Evolutionary conservation across 2,888 invertebrate species (phyloP).

Genomic region (Apodemia hepburni): DNA sequence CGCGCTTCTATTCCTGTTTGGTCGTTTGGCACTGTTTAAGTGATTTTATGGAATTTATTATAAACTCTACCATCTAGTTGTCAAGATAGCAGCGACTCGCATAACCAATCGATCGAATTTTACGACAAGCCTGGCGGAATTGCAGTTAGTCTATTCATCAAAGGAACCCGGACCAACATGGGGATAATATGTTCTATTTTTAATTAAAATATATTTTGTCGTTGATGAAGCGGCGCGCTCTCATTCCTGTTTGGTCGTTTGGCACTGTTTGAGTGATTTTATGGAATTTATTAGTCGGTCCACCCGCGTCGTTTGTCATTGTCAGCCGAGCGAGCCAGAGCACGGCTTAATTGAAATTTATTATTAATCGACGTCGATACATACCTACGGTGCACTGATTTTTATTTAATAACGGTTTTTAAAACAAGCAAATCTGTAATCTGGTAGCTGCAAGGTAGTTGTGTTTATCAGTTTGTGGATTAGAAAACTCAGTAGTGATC

Average conservation of each 20-base stretch:
- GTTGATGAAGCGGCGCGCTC: not conserved
- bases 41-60: conserved; percentile 33
- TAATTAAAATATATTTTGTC: not conserved
- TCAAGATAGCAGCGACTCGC: too few relatives aligned
- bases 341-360: conserved; percentile 36
- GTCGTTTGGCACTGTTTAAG: conserved; percentile 16
- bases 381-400: conserved; percentile 13
- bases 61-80: too few relatives aligned
- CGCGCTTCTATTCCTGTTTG: conserved; percentile 14
- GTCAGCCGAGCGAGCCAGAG: conserved; percentile 29
- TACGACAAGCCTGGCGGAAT: too few relatives aligned
- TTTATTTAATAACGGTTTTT: conserved; percentile 6
- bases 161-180: too few relatives aligned
- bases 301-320: conserved; percentile 33
- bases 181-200: not conserved
- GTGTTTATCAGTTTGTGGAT: too few relatives aligned
- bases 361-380: conserved; percentile 34
- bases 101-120: too few relatives aligned
- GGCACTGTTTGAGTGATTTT: conserved; percentile 26
- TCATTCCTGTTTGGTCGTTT: conserved; percentile 11
- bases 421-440: not conserved
- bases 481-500: too few relatives aligned
- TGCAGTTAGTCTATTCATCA: too few relatives aligned
- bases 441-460: too few relatives aligned
- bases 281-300: conserved; percentile 31